Percentiles rank a stretch among this genome's conserved stretches.
Evolutionary conservation across 2,888 invertebrate species (phyloP).

Genomic region (Machimus atricapillus): DNA sequence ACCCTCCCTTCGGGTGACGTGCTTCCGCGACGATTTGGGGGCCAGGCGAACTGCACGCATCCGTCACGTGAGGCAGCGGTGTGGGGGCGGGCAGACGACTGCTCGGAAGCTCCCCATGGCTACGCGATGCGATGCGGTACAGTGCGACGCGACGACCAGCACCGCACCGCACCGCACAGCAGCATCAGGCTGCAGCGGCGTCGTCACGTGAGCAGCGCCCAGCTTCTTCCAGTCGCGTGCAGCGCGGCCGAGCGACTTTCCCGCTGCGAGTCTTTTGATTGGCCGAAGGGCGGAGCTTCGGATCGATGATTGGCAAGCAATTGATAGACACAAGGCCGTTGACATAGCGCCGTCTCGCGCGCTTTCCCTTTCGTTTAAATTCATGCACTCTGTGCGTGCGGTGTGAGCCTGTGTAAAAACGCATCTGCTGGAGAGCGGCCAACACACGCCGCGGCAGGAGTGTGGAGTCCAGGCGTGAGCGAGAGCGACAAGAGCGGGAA

Average conservation of each 20-base stretch:
- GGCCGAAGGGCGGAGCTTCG: constrained; percentile 9
- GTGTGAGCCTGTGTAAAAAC: background rate
- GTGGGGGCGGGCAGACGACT: background rate
- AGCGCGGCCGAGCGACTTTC: background rate
- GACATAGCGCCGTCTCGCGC: constrained; percentile 7
- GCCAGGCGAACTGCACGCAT: background rate
- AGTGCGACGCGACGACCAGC: background rate
- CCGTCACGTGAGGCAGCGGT: background rate
- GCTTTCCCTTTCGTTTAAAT: constrained; percentile 31
- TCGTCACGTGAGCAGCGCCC: background rate
- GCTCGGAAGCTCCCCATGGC: background rate
- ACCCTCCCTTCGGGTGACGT: background rate
- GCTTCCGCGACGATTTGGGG: background rate
- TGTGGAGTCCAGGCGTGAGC: too few relatives aligned
- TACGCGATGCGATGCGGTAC: background rate
- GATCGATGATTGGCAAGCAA: constrained; percentile 26
- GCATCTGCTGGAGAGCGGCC: background rate
- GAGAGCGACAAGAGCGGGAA: background rate
- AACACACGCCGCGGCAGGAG: background rate
- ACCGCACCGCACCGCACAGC: background rate
- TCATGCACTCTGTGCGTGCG: background rate
- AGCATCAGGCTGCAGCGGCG: background rate
- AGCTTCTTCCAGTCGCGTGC: background rate
- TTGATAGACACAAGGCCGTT: constrained; percentile 32
- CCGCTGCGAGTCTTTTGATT: constrained; percentile 7